These are phyloP conservation scores for Epinephelus fuscoguttatus DNA, from an alignment of 2,113 vertebrate genomes.

Conservation along the genomic window DNA sequence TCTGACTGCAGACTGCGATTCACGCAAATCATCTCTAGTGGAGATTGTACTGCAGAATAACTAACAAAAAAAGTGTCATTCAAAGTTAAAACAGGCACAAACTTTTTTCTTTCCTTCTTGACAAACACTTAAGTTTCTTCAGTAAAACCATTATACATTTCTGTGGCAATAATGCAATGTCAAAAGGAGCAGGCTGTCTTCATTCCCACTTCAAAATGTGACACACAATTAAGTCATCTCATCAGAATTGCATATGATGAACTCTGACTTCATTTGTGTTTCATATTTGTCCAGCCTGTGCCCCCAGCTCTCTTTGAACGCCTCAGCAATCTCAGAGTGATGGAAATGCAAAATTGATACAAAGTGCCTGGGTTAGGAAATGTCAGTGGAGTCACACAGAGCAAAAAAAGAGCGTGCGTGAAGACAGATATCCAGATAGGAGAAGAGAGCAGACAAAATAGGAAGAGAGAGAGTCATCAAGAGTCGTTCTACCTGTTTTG, in stretches of 20 bases:
- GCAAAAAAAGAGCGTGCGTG: neutral
- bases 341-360: neutral
- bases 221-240: constrained; percentile 17
- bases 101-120: neutral
- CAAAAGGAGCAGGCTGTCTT: neutral
- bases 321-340: neutral
- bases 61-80: neutral
- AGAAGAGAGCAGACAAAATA: constrained; percentile 17
- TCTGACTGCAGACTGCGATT: neutral
- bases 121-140: neutral
- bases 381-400: constrained; percentile 29
- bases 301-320: neutral
- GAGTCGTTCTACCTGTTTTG: constrained; percentile 53
- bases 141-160: constrained; percentile 1
- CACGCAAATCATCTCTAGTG: neutral
- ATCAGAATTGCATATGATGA: constrained; percentile 28
- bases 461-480: constrained; percentile 2
- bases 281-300: constrained; percentile 18
- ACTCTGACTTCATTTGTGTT: constrained; percentile 31
- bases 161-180: neutral
- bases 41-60: neutral
- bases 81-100: neutral
- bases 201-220: neutral
- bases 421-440: neutral
- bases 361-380: neutral